These are phyloP conservation scores for Mesoligia furuncula DNA, from an alignment of 2,888 invertebrate species.

Conservation along the genomic window DNA sequence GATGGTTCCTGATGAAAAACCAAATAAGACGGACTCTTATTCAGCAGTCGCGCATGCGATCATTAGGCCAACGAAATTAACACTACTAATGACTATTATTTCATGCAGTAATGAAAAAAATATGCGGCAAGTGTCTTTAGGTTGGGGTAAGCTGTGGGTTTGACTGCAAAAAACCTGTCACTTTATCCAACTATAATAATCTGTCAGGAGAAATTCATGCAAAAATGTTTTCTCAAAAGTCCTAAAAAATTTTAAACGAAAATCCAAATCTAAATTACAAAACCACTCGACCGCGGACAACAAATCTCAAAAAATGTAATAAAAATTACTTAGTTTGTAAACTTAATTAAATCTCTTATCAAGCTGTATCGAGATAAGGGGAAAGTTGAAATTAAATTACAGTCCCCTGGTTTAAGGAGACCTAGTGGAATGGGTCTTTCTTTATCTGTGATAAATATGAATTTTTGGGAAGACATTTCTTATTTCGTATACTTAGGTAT, in stretches of 20 bases:
- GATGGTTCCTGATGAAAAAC: no score
- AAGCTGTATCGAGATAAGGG: conserved; percentile 65
- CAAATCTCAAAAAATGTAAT: conserved; percentile 55
- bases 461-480: conserved; percentile 37
- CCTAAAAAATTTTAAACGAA: conserved; percentile 14
- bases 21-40: not conserved
- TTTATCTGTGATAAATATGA: conserved; percentile 64
- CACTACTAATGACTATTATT: not conserved
- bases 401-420: conserved; percentile 43
- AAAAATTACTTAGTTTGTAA: conserved; percentile 64
- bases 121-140: not conserved
- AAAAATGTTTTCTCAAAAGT: not conserved
- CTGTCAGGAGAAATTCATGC: not conserved
- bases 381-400: conserved; percentile 68
- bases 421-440: conserved; percentile 61
- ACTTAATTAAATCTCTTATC: conserved; percentile 69
- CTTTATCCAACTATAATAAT: not conserved
- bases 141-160: not conserved
- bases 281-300: conserved; percentile 47
- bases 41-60: not conserved
- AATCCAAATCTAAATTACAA: conserved; percentile 56
- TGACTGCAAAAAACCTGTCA: not conserved
- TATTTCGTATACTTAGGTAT: conserved; percentile 1
- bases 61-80: no score
- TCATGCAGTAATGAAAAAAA: not conserved